Evolutionary conservation across 92 coral and sea anemone genomes (phyloP), one percentile per base, ranked within the genome.

Genomic region (Zoanthus solanderi): DNA sequence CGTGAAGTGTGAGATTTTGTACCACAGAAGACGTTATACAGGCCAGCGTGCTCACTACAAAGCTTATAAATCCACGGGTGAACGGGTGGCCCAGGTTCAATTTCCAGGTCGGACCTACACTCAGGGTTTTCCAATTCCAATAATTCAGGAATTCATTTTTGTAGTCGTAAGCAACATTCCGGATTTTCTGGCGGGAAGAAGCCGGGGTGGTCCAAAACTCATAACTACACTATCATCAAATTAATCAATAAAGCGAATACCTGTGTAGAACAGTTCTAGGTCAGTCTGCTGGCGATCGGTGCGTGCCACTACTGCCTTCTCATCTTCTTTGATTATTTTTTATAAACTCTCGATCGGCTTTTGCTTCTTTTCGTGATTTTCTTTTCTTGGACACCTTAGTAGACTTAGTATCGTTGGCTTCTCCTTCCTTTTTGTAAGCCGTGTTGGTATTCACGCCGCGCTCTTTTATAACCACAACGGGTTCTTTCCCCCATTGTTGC

Each of bases 321-420:
- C 56, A 81, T 83, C 87, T 84, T 84, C 79, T 84, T 84, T 84
- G 45, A 84, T 78, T 84, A 2, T 84, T 84, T 78, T 84, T 84
- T 50, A 71, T 29, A 50, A 84, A 78, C 32, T 15, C 52, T 84
- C 68, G 72, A 67, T 84, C 88, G n/a, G 72, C 88, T 84, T 83
- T 67, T 83, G 87, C 66, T 42, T 83, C 77, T 83, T 83, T 56
- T 32, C 87, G 87, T 83, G 87, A 83, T 83, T 83, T 83, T 78
- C 87, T 83, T 83, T 83, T 83, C 53, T 65, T 83, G 72, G 87
- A 69, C 74, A 47, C 78, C 54, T 53, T 53, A 53, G 58, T 53
- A 53, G 58, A 2, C 5, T 53, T 53, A 53, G 58, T 53, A 47
- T 84, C 79, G 78, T 71, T 84, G 54, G 79, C 78, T 77, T 84